Base-by-base conservation (phyloP, 2,888 invertebrate genomes). In the Catocala sponsa region DNA sequence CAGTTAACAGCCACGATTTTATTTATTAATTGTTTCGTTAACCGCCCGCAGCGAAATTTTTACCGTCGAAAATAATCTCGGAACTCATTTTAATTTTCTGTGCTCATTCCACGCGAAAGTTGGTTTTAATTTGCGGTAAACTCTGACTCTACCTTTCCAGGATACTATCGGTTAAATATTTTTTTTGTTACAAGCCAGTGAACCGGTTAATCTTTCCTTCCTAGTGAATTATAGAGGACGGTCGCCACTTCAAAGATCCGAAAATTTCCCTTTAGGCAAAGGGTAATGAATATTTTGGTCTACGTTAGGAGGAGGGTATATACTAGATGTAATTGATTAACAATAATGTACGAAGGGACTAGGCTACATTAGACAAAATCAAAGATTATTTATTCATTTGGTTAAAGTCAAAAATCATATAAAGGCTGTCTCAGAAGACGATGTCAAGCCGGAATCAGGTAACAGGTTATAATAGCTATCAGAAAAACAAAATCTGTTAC, bases 191-290 rank as follows among this genome's bases (percentile, higher is more conserved):
- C 48, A 35, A 47, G 25, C 43, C 59, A 68, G 4, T 63, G 68
- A 61, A 49, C 54, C 38, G 55, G 33, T 47, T 75, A 64, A 72
- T 58, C 51, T 62, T 59, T 51, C 48, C 47, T 58, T 51, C 10
- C n/a, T 52, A 59, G 55, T 68, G 44, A 59, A 65, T 68, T 64
- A 59, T 55, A 64, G 48, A 60, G 43, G 4, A 42, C 50, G 13
- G 25, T 48, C 50, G 12, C 13, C 12, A 35, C 54, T 59, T 56
- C 9, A 61, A 67, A 61, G 15, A 35, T 38, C 25, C 54, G 9
- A 33, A 51, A 50, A 51, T 12, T 57, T 5, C 12, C 35, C 11
- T 43, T 48, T 11, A 49, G 13, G 41, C 25, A 52, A 61, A 59
- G n/a, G 9, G 12, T 25, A 52, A 56, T 52, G 50, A 50, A 56